Evolutionary conservation across 2,888 invertebrate genomes (phyloP).

Genomic region (Eubasilissa splendida): DNA sequence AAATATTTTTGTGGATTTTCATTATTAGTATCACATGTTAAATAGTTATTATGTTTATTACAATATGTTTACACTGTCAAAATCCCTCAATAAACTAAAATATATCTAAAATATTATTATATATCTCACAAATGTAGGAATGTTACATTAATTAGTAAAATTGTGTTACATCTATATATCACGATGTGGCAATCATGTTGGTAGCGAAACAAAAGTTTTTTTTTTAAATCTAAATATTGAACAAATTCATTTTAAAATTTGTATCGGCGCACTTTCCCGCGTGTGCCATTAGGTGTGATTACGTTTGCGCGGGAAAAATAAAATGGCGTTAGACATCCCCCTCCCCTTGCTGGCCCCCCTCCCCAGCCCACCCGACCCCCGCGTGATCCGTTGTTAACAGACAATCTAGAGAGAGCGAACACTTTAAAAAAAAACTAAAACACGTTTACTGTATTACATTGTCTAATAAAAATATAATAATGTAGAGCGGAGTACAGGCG

Average conservation of each 20-base stretch:
- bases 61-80: too few species aligned
- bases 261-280: conserved; percentile 48
- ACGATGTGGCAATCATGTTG: too few species aligned
- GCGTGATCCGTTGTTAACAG: conserved; percentile 46
- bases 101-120: too few species aligned
- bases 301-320: conserved; percentile 59
- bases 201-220: too few species aligned
- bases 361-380: conserved; percentile 46
- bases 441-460: conserved; percentile 58
- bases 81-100: too few species aligned
- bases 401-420: conserved; percentile 50
- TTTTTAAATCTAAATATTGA: too few species aligned
- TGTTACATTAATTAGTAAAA: too few species aligned
- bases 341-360: conserved; percentile 48
- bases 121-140: too few species aligned
- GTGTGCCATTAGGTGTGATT: conserved; percentile 57
- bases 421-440: conserved; percentile 57
- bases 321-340: conserved; percentile 58
- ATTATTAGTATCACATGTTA: too few species aligned
- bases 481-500: conserved; percentile 30
- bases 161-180: too few species aligned
- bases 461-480: conserved; percentile 56
- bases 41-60: too few species aligned
- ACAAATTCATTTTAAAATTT: not conserved
- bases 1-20: too few species aligned